Conservation (phyloP, 2,797 vertebrate genomes). For the Alcedo quadribrachys region DNA sequence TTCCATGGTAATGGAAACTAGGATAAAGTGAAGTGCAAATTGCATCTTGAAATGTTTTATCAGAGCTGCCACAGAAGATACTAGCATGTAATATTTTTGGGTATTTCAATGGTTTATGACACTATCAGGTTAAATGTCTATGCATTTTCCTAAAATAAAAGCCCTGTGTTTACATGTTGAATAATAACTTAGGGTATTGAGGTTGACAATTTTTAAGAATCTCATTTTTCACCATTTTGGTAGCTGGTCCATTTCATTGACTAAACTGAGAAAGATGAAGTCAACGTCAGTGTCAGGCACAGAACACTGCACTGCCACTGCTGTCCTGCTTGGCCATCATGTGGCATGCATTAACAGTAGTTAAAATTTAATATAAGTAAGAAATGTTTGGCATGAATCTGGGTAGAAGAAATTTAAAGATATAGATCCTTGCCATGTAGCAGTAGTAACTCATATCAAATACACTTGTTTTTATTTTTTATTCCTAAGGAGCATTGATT, state of each 20-base stretch:
- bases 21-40: too few species aligned
- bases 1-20: too few species aligned
- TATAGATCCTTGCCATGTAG: not conserved
- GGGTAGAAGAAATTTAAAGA: not conserved
- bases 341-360: not conserved
- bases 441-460: not conserved
- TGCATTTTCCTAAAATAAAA: slow-evolving; percentile 49
- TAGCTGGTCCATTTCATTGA: slow-evolving; percentile 16
- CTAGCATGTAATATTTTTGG: too few species aligned
- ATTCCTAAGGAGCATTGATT: not conserved
- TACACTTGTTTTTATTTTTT: not conserved
- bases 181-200: slow-evolving; percentile 60
- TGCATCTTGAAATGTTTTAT: too few species aligned
- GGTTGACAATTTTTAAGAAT: slow-evolving; percentile 56
- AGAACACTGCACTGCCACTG: accelerated
- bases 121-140: not conserved
- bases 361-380: not conserved
- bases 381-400: not conserved
- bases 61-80: too few species aligned
- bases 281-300: not conserved
- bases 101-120: too few species aligned
- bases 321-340: not conserved
- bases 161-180: slow-evolving; percentile 44
- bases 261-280: slow-evolving; percentile 32
- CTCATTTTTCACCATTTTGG: slow-evolving; percentile 58